Evolutionary conservation across 2,113 vertebrate genomes (phyloP), one percentile per base, ranked within the genome.

Genomic region (Amphilophus citrinellus): DNA sequence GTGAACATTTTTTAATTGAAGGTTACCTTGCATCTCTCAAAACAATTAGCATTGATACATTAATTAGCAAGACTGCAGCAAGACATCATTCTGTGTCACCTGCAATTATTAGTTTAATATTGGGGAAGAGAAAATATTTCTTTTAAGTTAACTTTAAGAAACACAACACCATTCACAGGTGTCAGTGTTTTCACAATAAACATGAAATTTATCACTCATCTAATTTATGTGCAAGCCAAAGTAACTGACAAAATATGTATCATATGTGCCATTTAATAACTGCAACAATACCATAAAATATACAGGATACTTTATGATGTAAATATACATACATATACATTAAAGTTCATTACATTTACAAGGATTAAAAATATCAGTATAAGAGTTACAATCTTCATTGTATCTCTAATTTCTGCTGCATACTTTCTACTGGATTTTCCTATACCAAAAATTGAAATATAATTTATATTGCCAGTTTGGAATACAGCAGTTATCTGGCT

Each of bases 11-110:
- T 88, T 78, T 90, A 80, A 86, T 91, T 59, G 30, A 71, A 75
- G 63, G 58, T 63, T 65, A 57, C 32, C 14, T 61, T 3, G 3
- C 6, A 73, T 80, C 24, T 73, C 83, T 61, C 83, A 90, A 83
- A 93, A 93, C 86, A 91, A 56, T 73, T 73, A 73, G 47, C 73
- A 56, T 5, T 2, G 7, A 22, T 18, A 20, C 32, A 53, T 77
- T 88, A 88, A 92, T 94, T 79, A 88, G 61, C 7, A 18, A 22
- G n/a, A 83, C 15, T 65, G 24, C 42, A 71, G 15, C 3, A 50
- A 20, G 71, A 73, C 86, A 84, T 63, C 80, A 68, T 77, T 73
- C 10, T 62, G 18, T 66, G 39, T 15, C 30, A 66, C 13, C 44
- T 76, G 27, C 15, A 53, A 3, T 68, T 60, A 75, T 61, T 71